Conservation (phyloP, 1,140 invertebrate genomes). For the Helicoverpa armigera region DNA sequence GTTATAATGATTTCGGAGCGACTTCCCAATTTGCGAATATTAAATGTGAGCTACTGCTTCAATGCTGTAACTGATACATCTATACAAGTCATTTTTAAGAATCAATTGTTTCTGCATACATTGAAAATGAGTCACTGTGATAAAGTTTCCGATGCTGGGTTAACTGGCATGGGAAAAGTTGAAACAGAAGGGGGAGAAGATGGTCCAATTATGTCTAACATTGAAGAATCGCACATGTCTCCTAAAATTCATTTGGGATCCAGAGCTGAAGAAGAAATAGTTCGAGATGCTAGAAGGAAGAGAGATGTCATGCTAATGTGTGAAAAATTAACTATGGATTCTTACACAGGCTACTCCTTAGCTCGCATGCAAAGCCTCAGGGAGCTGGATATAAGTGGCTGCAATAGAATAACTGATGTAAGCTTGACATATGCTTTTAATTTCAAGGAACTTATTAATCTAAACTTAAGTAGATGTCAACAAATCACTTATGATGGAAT, state of each 20-base stretch:
- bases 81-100: constrained; percentile 88
- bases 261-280: constrained; percentile 89
- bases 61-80: constrained; percentile 90
- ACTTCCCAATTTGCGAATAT: constrained; percentile 86
- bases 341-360: constrained; percentile 87
- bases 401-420: constrained; percentile 90
- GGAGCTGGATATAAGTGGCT: constrained; percentile 89
- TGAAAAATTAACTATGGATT: constrained; percentile 84
- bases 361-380: constrained; percentile 87
- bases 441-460: constrained; percentile 88
- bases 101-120: constrained; percentile 87
- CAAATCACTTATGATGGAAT: constrained; percentile 90
- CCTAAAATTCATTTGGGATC: constrained; percentile 88
- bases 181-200: constrained; percentile 69
- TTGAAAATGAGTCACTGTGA: constrained; percentile 90
- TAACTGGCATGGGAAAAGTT: constrained; percentile 88
- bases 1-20: constrained; percentile 87
- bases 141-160: constrained; percentile 89
- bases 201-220: constrained; percentile 70
- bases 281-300: constrained; percentile 89
- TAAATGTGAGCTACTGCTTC: constrained; percentile 90
- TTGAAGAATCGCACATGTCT: constrained; percentile 64
- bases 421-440: constrained; percentile 90
- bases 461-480: constrained; percentile 90
- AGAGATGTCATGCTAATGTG: constrained; percentile 88